A percentile compares a stretch with the other conserved stretches of the same genome.
phyloP scores from a whole-genome alignment of 2,797 vertebrate genomes.

The Amniataba percoides region DNA sequence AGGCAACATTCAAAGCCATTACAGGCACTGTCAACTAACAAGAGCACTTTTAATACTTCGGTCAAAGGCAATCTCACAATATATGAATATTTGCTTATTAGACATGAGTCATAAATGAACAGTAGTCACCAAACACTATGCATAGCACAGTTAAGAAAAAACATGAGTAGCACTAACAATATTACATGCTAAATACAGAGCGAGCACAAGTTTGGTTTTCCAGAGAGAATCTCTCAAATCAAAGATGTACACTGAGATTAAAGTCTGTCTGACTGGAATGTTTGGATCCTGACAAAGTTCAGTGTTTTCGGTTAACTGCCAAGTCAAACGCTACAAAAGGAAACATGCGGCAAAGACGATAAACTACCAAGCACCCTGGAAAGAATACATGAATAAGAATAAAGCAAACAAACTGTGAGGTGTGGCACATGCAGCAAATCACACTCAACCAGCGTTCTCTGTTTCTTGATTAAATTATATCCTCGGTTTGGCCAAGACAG shows the following conservation, averaged over 20 bases:
- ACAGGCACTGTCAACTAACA: slow-evolving; percentile 70
- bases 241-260: slow-evolving; percentile 2
- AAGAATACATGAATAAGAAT: slow-evolving; percentile 6
- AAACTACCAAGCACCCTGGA: neutral
- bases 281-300: slow-evolving; percentile 25
- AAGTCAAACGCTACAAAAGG: slow-evolving; percentile 20
- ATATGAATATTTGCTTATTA: slow-evolving; percentile 26
- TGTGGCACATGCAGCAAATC: slow-evolving; percentile 14
- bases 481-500: slow-evolving; percentile 12
- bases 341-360: slow-evolving; percentile 30
- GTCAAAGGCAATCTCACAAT: slow-evolving; percentile 55
- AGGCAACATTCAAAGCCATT: slow-evolving; percentile 61
- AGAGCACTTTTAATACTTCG: slow-evolving; percentile 75
- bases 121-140: slow-evolving; percentile 53
- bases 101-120: slow-evolving; percentile 33
- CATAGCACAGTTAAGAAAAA: slow-evolving; percentile 49
- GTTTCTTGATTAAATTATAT: neutral
- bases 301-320: slow-evolving; percentile 1
- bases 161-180: slow-evolving; percentile 17
- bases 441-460: slow-evolving; percentile 13
- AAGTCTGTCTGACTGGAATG: slow-evolving; percentile 55
- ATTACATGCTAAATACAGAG: slow-evolving; percentile 46
- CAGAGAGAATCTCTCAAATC: slow-evolving; percentile 17
- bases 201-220: slow-evolving; percentile 32
- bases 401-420: slow-evolving; percentile 18